phyloP scores from a whole-genome alignment of 2,113 vertebrate species.

The Halcyon malimbica region DNA sequence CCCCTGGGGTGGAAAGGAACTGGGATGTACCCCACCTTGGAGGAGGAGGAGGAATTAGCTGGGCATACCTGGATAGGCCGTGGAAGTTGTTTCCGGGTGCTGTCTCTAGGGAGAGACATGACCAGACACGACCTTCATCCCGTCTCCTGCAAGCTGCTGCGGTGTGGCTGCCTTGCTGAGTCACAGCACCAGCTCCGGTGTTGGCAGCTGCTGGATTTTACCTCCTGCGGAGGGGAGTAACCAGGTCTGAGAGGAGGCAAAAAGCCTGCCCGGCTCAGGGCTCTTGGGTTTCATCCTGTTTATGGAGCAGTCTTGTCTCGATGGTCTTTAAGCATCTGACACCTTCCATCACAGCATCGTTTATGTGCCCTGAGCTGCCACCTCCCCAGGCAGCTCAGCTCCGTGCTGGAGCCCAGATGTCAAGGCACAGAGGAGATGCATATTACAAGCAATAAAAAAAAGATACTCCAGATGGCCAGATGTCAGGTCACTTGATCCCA shows the following conservation, averaged over 20 bases:
- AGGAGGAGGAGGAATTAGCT: not conserved
- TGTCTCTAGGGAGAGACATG: not conserved
- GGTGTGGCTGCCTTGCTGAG: not conserved
- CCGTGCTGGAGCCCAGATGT: not conserved
- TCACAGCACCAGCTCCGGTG: not conserved
- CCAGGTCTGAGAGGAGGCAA: not conserved
- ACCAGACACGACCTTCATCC: not conserved
- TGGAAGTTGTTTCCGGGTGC: not conserved
- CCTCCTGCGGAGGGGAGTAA: not conserved
- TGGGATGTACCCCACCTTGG: accelerated
- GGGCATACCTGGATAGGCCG: not conserved
- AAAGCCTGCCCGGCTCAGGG: not conserved
- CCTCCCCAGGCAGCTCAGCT: not conserved
- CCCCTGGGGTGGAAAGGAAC: not conserved
- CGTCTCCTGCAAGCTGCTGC: not conserved
- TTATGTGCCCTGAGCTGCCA: not conserved
- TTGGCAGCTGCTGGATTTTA: not conserved
- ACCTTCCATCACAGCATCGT: not conserved
- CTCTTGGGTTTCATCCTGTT: not conserved
- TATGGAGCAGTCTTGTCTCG: not conserved
- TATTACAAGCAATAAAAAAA: not conserved
- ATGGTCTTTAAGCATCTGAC: not conserved
- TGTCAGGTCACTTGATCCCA: slow-evolving; percentile 6
- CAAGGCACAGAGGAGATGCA: not conserved
- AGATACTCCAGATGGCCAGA: not conserved